phyloP scores from a whole-genome alignment of 2,113 vertebrate species.

The Colinus virginianus region DNA sequence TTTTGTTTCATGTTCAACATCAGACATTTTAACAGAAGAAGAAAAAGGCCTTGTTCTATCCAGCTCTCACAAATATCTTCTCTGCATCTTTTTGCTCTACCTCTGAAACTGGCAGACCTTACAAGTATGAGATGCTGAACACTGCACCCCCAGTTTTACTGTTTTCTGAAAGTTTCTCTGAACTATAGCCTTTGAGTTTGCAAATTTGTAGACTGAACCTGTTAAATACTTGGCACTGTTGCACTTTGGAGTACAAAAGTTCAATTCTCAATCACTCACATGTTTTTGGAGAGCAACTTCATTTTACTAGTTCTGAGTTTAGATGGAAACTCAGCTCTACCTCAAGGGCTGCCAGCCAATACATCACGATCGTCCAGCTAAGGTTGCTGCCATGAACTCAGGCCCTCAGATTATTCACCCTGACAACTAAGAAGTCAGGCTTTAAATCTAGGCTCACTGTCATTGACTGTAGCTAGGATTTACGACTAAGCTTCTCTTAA shows the following conservation, averaged over 20 bases:
- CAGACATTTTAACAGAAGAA: background rate
- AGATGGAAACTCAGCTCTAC: background rate
- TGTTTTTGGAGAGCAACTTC: background rate
- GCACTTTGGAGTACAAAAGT: background rate
- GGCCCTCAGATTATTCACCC: conserved; percentile 8
- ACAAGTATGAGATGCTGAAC: background rate
- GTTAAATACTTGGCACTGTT: background rate
- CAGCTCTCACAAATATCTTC: background rate
- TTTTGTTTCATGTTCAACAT: conserved; percentile 40
- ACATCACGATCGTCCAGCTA: background rate
- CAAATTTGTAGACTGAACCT: background rate
- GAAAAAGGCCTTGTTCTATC: background rate
- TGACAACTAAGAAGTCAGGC: background rate
- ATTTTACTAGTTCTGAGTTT: background rate
- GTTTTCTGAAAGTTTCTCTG: background rate
- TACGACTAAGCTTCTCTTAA: background rate
- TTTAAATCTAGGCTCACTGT: background rate
- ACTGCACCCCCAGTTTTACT: background rate
- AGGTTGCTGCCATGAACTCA: background rate
- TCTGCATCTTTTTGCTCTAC: background rate
- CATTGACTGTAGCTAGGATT: background rate
- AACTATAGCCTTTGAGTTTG: background rate
- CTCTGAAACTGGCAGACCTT: background rate
- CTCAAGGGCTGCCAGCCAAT: background rate
- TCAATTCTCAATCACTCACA: background rate